Evolutionary conservation across 2,113 vertebrate species (phyloP).

Genomic region (Chiloscyllium plagiosum): DNA sequence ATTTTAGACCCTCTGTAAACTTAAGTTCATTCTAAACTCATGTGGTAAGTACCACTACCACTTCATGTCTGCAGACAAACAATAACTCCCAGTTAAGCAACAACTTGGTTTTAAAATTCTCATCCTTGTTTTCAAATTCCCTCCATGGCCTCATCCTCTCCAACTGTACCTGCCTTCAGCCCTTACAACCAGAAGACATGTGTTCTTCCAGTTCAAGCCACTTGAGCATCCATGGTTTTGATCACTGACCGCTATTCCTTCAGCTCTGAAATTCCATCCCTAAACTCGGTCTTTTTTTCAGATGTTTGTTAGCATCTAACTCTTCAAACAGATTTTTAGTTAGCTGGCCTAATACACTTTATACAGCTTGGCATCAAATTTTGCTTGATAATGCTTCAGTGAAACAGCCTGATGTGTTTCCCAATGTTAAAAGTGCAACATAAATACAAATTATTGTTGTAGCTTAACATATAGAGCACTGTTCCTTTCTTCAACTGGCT

Average conservation of each 20-base stretch:
- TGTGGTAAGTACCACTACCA: too few species aligned
- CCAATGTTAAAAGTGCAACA: too few species aligned
- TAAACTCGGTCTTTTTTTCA: background rate
- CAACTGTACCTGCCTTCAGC: background rate
- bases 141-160: too few species aligned
- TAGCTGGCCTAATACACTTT: background rate
- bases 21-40: too few species aligned
- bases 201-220: background rate
- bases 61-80: too few species aligned
- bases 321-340: background rate
- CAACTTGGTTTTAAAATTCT: too few species aligned
- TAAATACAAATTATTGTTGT: background rate
- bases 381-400: background rate
- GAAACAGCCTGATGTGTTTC: background rate
- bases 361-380: background rate
- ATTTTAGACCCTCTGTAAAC: background rate
- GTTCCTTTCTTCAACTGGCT: background rate
- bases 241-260: background rate
- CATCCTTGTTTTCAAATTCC: too few species aligned
- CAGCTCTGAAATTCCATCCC: background rate
- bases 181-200: background rate
- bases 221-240: background rate
- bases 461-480: background rate
- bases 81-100: too few species aligned
- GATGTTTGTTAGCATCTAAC: background rate